Evolutionary conservation across 2,888 invertebrate genomes (phyloP), one percentile per base, ranked within the genome.

Genomic region (Synergus umbraculus): DNA sequence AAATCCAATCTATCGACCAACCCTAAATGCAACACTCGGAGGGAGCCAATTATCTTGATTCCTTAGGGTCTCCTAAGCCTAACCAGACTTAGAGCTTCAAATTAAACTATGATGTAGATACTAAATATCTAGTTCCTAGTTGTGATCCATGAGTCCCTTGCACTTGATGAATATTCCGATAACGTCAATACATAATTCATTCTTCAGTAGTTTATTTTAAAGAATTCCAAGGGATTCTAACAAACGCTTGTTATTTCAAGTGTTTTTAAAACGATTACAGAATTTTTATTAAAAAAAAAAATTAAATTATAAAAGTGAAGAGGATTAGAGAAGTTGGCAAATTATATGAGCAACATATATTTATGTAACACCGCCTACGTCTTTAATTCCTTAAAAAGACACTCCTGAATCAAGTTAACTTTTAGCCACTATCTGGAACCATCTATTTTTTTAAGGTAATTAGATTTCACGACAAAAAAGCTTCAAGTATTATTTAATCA

Each of bases 11-110:
- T 73, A 73, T 49, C 29, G 67, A 44, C 49, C 54, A 54, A 37
- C 69, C 69, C 69, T 73, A 73, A 73, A 73, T 54, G 54, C 49
- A 54, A 29, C 69, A 73, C 69, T 29, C 69, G 37, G 37, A 73
- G 49, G 49, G 69, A 73, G 49, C 69, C 69, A 73, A 73, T 73
- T 73, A 73, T 73, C 69, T 73, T 73, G 8, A 54, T 73, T 73
- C 73, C 73, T 73, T 41, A 49, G 73, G 73, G 73, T 49, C 37
- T 73, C n/a, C 73, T 73, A 41, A 54, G 54, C 73, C 73, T 73
- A 54, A 73, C 54, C 73, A 49, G n/a, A 9, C 73, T 73, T 49
- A 2, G 49, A 69, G 29, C 29, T 44, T 22, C 46, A 69, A 49
- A 69, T 69, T 69, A 69, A 73, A 73, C 69, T 73, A 54, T 73